These are phyloP conservation scores for Parthenolecanium corni DNA, from an alignment of 2,888 invertebrate genomes.

Conservation along the genomic window DNA sequence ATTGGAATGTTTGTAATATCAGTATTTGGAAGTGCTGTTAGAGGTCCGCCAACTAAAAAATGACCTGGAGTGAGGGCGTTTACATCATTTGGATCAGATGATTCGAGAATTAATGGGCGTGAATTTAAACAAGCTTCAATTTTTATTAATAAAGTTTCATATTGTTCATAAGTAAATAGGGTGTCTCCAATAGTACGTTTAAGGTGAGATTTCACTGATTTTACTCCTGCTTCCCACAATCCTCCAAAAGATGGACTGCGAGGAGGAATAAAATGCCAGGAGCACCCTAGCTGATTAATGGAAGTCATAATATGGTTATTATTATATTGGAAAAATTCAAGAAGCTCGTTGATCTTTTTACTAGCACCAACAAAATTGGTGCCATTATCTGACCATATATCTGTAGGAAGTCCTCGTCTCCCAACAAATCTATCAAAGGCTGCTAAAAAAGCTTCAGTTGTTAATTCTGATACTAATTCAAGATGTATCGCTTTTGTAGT, in stretches of 20 bases:
- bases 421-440: slow-evolving; percentile 4
- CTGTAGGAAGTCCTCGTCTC: not conserved
- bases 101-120: not conserved
- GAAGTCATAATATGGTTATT: too few relatives aligned
- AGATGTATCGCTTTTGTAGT: slow-evolving; percentile 4
- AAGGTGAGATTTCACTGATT: not conserved
- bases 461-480: not conserved
- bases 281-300: too few relatives aligned
- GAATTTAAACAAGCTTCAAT: not conserved
- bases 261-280: not conserved
- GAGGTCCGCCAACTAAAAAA: slow-evolving; percentile 35
- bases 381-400: not conserved
- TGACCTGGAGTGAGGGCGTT: slow-evolving; percentile 30
- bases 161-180: slow-evolving; percentile 32
- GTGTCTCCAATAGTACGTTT: slow-evolving; percentile 29
- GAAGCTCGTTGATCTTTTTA: too few relatives aligned
- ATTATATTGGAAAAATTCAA: too few relatives aligned
- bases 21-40: slow-evolving; percentile 34
- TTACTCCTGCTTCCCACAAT: not conserved
- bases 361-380: not conserved
- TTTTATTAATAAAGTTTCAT: not conserved
- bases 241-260: not conserved
- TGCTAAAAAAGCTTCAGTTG: not conserved
- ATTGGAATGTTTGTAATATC: slow-evolving; percentile 31
- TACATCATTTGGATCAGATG: not conserved